A percentile compares a stretch with the other conserved stretches of the same genome.
Evolutionary conservation across 2,888 invertebrate genomes (phyloP).

Genomic region (Hemithea aestivaria): DNA sequence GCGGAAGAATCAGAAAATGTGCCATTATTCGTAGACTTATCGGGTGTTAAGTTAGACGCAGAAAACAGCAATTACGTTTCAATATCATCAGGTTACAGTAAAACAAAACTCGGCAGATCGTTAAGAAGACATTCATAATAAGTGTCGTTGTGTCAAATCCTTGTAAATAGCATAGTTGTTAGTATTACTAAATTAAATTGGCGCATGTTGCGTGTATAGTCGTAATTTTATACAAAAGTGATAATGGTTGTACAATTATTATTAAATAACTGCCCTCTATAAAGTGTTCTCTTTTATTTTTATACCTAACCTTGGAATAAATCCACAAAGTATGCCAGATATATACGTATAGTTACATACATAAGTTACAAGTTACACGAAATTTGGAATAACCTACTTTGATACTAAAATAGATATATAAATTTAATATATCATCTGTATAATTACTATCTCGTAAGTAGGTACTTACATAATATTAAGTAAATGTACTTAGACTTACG

Average conservation of each 20-base stretch:
- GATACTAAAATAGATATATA: too few relatives aligned
- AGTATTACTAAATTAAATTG: slow-evolving; percentile 74
- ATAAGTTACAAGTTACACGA: too few relatives aligned
- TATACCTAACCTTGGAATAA: neutral
- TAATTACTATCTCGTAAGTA: too few relatives aligned
- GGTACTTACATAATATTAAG: too few relatives aligned
- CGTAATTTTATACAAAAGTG: slow-evolving; percentile 68
- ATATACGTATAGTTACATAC: too few relatives aligned
- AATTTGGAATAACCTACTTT: too few relatives aligned
- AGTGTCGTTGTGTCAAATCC: slow-evolving; percentile 44
- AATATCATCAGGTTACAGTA: slow-evolving; percentile 74
- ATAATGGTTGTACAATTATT: slow-evolving; percentile 76
- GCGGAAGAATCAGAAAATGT: slow-evolving; percentile 71
- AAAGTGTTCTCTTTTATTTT: slow-evolving; percentile 28
- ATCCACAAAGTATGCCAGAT: neutral
- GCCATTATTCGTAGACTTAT: slow-evolving; percentile 75
- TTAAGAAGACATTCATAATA: slow-evolving; percentile 66
- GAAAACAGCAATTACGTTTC: slow-evolving; percentile 62
- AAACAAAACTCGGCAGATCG: slow-evolving; percentile 73
- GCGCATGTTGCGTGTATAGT: slow-evolving; percentile 65
- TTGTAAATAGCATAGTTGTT: slow-evolving; percentile 73
- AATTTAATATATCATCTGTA: too few relatives aligned
- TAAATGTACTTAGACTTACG: too few relatives aligned
- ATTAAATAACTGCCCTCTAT: slow-evolving; percentile 60
- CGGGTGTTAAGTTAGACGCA: slow-evolving; percentile 62